Evolutionary conservation across 1,140 invertebrate species (phyloP).

Genomic region (Theocolax elegans): DNA sequence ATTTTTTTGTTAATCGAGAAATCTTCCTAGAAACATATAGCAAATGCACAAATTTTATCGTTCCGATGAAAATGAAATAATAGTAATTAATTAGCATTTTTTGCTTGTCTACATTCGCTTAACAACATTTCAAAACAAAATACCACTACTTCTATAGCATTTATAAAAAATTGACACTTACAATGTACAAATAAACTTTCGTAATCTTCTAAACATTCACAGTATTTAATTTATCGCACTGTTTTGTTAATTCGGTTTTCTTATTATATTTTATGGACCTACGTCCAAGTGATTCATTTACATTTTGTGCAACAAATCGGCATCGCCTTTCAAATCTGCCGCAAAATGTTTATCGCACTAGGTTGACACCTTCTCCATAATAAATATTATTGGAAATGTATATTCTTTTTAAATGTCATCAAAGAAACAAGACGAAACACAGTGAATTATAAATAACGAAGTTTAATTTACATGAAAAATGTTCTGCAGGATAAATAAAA

Average conservation of each 20-base stretch:
- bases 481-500: not conserved
- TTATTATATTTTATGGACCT: slow-evolving; percentile 3
- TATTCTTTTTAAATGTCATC: too few relatives aligned
- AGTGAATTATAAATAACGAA: not conserved
- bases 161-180: slow-evolving; percentile 10
- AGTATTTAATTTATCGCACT: slow-evolving; percentile 5
- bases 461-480: not conserved
- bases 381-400: too few relatives aligned
- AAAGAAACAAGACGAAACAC: not conserved
- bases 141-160: not conserved
- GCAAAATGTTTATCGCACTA: too few relatives aligned
- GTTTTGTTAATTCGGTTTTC: slow-evolving; percentile 29
- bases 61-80: not conserved
- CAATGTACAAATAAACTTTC: slow-evolving; percentile 8
- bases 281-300: slow-evolving; percentile 21
- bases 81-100: too few relatives aligned
- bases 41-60: too few relatives aligned
- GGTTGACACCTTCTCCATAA: too few relatives aligned
- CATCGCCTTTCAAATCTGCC: not conserved
- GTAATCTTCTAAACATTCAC: slow-evolving; percentile 13
- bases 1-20: too few relatives aligned
- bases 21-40: too few relatives aligned
- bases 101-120: not conserved
- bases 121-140: slow-evolving; percentile 11
- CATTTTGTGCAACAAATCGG: slow-evolving; percentile 32